phyloP scores from a whole-genome alignment of 2,888 invertebrate genomes.

The Catotricha subobsoleta region DNA sequence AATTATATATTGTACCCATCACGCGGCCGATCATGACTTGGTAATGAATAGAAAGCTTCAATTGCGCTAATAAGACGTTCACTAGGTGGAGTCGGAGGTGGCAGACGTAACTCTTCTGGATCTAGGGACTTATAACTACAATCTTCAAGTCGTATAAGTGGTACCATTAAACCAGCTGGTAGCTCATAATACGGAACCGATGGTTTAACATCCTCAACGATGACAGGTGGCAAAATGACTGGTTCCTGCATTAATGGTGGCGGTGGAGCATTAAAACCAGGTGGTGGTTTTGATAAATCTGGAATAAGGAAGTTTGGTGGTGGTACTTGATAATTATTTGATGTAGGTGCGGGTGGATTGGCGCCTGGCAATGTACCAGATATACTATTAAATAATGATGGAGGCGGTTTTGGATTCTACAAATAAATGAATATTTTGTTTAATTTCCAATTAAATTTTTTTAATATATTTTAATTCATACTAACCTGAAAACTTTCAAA shows the following conservation, averaged over 20 bases:
- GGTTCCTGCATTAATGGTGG: constrained; percentile 11
- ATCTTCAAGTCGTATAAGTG: constrained; percentile 86
- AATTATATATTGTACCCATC: constrained; percentile 48
- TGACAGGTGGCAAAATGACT: constrained; percentile 18
- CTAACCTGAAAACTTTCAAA: constrained; percentile 1
- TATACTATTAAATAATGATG: background rate
- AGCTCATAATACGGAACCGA: constrained; percentile 90
- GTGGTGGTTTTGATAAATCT: constrained; percentile 74
- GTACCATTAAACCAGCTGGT: constrained; percentile 95
- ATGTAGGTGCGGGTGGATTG: no score
- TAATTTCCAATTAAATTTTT: no score
- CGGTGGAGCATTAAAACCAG: constrained; percentile 42
- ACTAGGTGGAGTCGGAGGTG: constrained; percentile 88
- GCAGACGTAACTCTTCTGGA: constrained; percentile 75
- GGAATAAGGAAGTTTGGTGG: constrained; percentile 47
- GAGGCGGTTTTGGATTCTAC: constrained; percentile 8
- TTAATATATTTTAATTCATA: no score
- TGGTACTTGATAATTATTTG: constrained; percentile 9
- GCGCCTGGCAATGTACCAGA: background rate
- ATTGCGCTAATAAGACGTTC: constrained; percentile 84
- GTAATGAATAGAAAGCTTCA: constrained; percentile 88
- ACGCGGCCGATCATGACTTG: constrained; percentile 85
- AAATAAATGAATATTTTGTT: no score
- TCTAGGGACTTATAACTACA: constrained; percentile 78
- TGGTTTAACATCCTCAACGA: constrained; percentile 61